Base-by-base conservation (phyloP, 2,797 vertebrate species). In the Leucoraja ocellata region DNA sequence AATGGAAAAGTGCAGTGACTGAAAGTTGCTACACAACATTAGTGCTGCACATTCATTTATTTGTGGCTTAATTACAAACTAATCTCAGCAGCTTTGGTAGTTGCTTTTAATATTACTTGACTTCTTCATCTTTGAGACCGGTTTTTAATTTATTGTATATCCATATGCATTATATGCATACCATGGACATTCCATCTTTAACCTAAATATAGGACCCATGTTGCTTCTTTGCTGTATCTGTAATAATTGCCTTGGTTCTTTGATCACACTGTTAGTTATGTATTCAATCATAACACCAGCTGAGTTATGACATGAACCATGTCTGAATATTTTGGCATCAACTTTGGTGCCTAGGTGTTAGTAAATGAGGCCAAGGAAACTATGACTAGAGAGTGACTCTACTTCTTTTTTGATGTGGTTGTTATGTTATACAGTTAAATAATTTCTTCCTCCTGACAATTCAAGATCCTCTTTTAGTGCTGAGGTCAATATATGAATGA, bases 281-380 rank as follows among this genome's bases (percentile, higher is more conserved):
- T 63, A 25, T 28, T 84, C 63, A 84, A 84, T 61, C 81, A 63
- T n/a, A 86, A 63, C 58, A 86, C 58, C 58, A 86, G 83, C 83
- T 86, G 83, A 86, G 83, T 86, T 86, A 63, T 86, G 28, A 86
- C 58, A 86, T 86, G 83, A 86, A 86, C 28, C 58, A 63, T 18
- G 28, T 86, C 28, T 86, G 13, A 65, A 63, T 86, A 86, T 86
- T 86, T 86, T 86, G 54, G 58, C 58, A 86, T 86, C 83, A 86
- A 63, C 83, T 86, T 86, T 5, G 58, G 58, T 14, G 1, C 0
- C 28, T n/a, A 6, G 58, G 83, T 63, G 61, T n/a, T n/a, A 65
- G 13, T 86, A 61, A 86, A 32, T n/a, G 58, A 1, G 23, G 25
- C 58, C 54, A 63, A 86, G 46, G n/a, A 86, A 86, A 32, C 28